Evolutionary conservation across 2,888 invertebrate genomes (phyloP).

Genomic region (Aleiodes alternator): DNA sequence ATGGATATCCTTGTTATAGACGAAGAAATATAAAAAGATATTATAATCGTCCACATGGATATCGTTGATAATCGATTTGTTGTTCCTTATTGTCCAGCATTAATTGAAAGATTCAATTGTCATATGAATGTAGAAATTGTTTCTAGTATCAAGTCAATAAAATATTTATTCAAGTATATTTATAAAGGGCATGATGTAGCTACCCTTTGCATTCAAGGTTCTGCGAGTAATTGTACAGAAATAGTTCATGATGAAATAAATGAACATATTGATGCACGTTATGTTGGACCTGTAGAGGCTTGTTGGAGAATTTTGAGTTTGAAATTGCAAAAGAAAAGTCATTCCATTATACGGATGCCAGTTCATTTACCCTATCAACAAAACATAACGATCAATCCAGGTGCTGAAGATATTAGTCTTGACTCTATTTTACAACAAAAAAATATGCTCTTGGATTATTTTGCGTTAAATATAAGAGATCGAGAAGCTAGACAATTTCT

Average conservation of each 20-base stretch:
- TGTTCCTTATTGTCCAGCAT: slow-evolving; percentile 32
- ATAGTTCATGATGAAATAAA: slow-evolving; percentile 39
- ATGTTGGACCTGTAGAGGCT: slow-evolving; percentile 53
- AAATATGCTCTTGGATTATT: slow-evolving; percentile 44
- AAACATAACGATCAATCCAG: slow-evolving; percentile 22
- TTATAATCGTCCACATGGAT: slow-evolving; percentile 45
- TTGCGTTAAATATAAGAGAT: slow-evolving; percentile 42
- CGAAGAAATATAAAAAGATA: slow-evolving; percentile 49
- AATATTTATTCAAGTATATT: slow-evolving; percentile 15
- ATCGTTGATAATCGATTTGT: slow-evolving; percentile 43
- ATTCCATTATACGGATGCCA: slow-evolving; percentile 49
- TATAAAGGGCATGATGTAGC: slow-evolving; percentile 7
- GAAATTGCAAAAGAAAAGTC: slow-evolving; percentile 55
- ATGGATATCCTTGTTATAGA: too few species aligned
- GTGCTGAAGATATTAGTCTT: slow-evolving; percentile 3
- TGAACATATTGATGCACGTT: slow-evolving; percentile 47
- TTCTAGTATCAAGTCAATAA: background rate
- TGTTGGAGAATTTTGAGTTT: slow-evolving; percentile 53
- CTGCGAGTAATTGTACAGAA: background rate
- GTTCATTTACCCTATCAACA: slow-evolving; percentile 53
- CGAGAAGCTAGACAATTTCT: slow-evolving; percentile 28
- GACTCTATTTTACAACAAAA: slow-evolving; percentile 28
- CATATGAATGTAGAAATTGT: slow-evolving; percentile 11
- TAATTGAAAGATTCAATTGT: slow-evolving; percentile 3
- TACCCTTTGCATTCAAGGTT: background rate